Evolutionary conservation across 2,797 vertebrate species (phyloP).

Genomic region (Knipowitschia caucasica): DNA sequence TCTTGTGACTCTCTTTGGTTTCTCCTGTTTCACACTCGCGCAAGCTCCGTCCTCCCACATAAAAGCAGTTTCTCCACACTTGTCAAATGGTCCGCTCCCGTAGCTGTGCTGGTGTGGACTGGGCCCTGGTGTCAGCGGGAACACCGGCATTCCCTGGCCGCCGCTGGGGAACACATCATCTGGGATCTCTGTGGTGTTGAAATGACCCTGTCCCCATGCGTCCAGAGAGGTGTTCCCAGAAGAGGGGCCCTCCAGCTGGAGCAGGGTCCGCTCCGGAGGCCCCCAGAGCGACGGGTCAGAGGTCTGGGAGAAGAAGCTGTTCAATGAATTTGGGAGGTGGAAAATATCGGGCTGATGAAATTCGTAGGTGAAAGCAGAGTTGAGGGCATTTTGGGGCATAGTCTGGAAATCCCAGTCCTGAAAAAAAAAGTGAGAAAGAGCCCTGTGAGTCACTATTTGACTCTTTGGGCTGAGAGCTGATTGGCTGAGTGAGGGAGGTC

Average conservation of each 20-base stretch:
- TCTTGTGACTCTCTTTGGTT: background rate
- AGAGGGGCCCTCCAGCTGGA: background rate
- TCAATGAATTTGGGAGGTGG: background rate
- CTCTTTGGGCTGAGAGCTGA: too few relatives aligned
- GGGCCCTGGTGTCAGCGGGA: constrained; percentile 42
- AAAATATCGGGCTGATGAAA: constrained; percentile 2
- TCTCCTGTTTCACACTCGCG: constrained; percentile 2
- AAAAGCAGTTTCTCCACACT: constrained; percentile 11
- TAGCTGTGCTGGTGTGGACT: constrained; percentile 40
- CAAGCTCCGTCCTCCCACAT: background rate
- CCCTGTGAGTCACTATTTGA: too few relatives aligned
- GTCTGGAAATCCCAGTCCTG: constrained; percentile 12
- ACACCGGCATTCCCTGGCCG: constrained; percentile 37
- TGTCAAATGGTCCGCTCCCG: too few relatives aligned
- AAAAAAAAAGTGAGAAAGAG: too few relatives aligned
- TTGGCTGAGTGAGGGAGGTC: too few relatives aligned
- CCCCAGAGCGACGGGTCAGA: constrained; percentile 19
- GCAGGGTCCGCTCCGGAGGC: background rate
- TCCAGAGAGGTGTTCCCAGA: constrained; percentile 19
- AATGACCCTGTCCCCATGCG: constrained; percentile 3
- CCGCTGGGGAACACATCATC: constrained; percentile 16
- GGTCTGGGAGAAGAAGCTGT: background rate
- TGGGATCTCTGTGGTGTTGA: constrained; percentile 10
- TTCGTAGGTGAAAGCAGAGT: background rate
- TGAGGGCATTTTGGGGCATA: constrained; percentile 14